A percentile compares a stretch with the other conserved stretches of the same genome.
Conservation (phyloP, 2,113 vertebrate species). For the Brachypodius melanocephalos region DNA sequence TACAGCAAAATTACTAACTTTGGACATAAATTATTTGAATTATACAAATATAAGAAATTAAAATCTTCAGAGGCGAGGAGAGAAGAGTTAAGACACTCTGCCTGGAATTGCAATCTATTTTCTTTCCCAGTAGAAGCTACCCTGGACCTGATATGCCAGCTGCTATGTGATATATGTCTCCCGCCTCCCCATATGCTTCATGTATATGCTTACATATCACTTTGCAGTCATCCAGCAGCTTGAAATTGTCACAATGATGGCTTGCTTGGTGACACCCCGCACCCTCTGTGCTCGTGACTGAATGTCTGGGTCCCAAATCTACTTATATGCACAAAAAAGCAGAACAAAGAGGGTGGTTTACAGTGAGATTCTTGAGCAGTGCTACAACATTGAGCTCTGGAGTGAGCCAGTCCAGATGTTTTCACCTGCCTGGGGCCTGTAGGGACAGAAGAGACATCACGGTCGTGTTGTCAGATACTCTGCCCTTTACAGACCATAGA, state of each 20-base stretch:
- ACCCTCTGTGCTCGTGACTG: background rate
- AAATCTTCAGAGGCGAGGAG: background rate
- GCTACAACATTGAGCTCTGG: background rate
- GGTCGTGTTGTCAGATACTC: accelerated
- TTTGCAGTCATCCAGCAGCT: slow-evolving; percentile 30
- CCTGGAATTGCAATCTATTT: slow-evolving; percentile 1
- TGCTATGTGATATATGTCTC: slow-evolving; percentile 12
- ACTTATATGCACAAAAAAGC: background rate
- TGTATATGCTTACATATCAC: slow-evolving; percentile 3
- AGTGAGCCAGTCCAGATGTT: background rate
- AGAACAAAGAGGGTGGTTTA: background rate
- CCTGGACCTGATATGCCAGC: background rate
- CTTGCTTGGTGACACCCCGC: background rate
- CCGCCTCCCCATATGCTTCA: background rate
- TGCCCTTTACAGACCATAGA: background rate
- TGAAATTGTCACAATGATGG: slow-evolving; percentile 29
- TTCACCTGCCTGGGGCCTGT: background rate
- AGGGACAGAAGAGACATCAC: background rate
- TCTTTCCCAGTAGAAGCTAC: background rate
- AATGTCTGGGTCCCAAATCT: background rate
- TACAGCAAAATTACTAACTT: background rate
- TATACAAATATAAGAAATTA: background rate
- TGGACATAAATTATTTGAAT: background rate
- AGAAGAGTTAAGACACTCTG: background rate
- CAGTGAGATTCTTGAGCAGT: background rate